Conservation (phyloP, 2,888 invertebrate species). For the Thera britannica region DNA sequence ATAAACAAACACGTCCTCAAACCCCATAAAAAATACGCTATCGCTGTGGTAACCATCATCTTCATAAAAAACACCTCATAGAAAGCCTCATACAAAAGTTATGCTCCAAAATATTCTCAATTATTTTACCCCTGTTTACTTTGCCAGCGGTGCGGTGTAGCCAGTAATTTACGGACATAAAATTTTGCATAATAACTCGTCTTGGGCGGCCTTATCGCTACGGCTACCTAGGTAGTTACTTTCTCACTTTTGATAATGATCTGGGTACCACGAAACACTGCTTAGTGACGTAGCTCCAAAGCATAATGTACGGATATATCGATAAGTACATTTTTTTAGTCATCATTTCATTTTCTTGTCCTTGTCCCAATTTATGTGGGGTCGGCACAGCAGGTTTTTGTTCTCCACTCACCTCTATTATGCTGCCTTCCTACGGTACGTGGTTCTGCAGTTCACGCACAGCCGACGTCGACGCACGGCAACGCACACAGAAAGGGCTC, state of each 20-base stretch:
- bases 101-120: conserved; percentile 17
- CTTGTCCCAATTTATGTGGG: too few species aligned
- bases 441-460: too few species aligned
- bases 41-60: not conserved
- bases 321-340: not conserved
- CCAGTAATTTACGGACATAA: conserved; percentile 43
- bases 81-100: conserved; percentile 1
- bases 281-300: conserved; percentile 36
- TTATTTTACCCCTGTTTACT: conserved; percentile 35
- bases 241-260: conserved; percentile 43
- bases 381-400: not conserved
- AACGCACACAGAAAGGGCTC: too few species aligned
- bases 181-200: conserved; percentile 47
- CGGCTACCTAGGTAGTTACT: conserved; percentile 40
- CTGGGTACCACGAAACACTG: conserved; percentile 40
- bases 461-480: too few species aligned
- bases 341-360: too few species aligned
- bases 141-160: conserved; percentile 28
- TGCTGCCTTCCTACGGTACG: too few species aligned
- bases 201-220: conserved; percentile 43
- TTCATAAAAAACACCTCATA: not conserved
- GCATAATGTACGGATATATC: not conserved
- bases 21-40: not conserved
- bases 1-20: not conserved
- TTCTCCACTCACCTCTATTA: too few species aligned